These are phyloP conservation scores for Melanotaenia trifasciata DNA, from an alignment of 2,797 vertebrate genomes.

Conservation along the genomic window DNA sequence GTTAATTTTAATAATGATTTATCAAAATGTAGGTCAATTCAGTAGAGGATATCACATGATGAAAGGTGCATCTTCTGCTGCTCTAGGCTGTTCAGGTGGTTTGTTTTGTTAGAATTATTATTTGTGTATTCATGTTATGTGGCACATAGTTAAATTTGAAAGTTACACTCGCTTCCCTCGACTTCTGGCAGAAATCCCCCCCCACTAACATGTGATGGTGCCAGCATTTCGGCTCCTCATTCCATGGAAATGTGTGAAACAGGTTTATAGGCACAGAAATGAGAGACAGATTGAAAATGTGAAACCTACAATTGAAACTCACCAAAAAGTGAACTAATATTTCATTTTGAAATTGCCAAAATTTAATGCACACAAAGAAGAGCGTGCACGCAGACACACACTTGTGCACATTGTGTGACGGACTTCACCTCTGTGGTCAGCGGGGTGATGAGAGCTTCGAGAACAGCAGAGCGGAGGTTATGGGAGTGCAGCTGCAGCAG, in stretches of 20 bases:
- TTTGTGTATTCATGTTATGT: not conserved
- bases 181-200: not conserved
- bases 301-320: conserved; percentile 5
- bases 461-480: conserved; percentile 50
- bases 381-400: not conserved
- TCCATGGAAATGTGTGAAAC: not conserved
- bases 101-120: no score
- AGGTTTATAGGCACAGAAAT: not conserved
- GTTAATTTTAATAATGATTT: not conserved
- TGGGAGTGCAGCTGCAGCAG: conserved; percentile 48
- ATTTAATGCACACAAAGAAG: conserved; percentile 14
- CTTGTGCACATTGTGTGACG: conserved; percentile 1
- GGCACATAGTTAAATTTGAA: not conserved
- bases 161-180: not conserved
- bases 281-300: not conserved
- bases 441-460: conserved; percentile 40
- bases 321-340: conserved; percentile 9
- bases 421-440: conserved; percentile 48
- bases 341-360: conserved; percentile 10
- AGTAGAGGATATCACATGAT: not conserved
- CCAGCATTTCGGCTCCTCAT: not conserved
- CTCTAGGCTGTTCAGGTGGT: not conserved
- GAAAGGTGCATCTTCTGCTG: not conserved
- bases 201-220: not conserved
- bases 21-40: not conserved